Conservation (phyloP, 2,113 vertebrate species). For the Cyprinodon variegatus region DNA sequence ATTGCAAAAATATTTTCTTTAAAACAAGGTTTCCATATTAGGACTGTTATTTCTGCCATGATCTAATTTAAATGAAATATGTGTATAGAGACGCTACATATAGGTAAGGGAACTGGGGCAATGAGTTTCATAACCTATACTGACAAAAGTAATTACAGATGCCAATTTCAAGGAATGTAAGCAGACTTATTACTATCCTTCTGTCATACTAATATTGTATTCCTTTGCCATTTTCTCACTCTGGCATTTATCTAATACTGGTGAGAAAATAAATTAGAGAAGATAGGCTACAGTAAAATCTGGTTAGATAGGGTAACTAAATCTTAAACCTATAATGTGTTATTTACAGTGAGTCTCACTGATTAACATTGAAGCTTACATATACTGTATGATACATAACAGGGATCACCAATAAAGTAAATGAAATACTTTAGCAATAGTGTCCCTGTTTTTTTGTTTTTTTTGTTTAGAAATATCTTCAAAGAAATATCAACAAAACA, state of each 20-base stretch:
- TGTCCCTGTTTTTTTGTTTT: background rate
- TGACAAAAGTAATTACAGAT: background rate
- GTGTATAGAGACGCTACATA: background rate
- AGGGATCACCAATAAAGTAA: too few species aligned
- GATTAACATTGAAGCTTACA: too few species aligned
- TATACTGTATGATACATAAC: too few species aligned
- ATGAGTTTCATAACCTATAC: background rate
- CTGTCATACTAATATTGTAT: background rate
- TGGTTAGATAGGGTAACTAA: background rate
- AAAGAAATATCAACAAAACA: background rate
- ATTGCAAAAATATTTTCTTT: constrained; percentile 14
- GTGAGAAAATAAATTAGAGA: background rate
- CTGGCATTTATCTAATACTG: background rate
- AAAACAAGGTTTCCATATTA: background rate
- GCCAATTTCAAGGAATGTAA: background rate
- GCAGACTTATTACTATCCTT: background rate
- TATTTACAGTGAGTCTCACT: too few species aligned
- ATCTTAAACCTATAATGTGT: too few species aligned
- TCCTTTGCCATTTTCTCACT: background rate
- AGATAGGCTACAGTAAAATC: background rate
- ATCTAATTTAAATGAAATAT: constrained; percentile 1
- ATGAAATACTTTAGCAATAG: background rate
- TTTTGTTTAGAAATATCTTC: background rate
- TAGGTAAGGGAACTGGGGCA: background rate
- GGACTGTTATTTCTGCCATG: constrained; percentile 5